phyloP scores from a whole-genome alignment of 2,113 vertebrate genomes.

The Castor canadensis region DNA sequence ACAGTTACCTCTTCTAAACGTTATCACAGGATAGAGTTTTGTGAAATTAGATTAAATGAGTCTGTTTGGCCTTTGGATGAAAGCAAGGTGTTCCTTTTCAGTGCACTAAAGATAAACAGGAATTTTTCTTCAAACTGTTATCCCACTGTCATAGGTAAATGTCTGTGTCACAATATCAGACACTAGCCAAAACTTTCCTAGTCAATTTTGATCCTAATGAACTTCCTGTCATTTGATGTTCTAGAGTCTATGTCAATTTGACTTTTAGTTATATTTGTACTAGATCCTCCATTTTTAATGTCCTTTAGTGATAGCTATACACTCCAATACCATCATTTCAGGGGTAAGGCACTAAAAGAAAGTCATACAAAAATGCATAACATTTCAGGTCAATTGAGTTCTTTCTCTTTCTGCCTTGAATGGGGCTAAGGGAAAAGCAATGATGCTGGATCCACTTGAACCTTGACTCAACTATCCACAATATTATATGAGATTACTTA shows the following conservation, averaged over 20 bases:
- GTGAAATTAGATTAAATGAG: background rate
- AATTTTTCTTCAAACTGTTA: background rate
- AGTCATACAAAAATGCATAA: background rate
- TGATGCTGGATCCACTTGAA: background rate
- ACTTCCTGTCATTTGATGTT: background rate
- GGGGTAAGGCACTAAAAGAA: background rate
- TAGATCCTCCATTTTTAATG: background rate
- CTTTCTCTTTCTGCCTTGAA: background rate
- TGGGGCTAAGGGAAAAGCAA: background rate
- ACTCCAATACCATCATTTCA: background rate
- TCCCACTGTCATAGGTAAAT: background rate
- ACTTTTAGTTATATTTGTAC: background rate
- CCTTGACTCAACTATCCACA: background rate
- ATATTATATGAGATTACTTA: background rate
- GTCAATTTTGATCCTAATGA: background rate
- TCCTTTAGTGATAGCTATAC: background rate
- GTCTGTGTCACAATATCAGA: background rate
- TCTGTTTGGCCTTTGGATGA: background rate
- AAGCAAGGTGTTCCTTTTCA: background rate
- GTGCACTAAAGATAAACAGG: background rate
- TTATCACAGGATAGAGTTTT: background rate
- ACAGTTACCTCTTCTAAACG: background rate
- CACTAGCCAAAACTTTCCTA: background rate
- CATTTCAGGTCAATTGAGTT: background rate
- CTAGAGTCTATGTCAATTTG: background rate